A percentile compares a stretch with the other conserved stretches of the same genome.
Conservation (phyloP, 2,888 invertebrate species). For the Biston betularia region DNA sequence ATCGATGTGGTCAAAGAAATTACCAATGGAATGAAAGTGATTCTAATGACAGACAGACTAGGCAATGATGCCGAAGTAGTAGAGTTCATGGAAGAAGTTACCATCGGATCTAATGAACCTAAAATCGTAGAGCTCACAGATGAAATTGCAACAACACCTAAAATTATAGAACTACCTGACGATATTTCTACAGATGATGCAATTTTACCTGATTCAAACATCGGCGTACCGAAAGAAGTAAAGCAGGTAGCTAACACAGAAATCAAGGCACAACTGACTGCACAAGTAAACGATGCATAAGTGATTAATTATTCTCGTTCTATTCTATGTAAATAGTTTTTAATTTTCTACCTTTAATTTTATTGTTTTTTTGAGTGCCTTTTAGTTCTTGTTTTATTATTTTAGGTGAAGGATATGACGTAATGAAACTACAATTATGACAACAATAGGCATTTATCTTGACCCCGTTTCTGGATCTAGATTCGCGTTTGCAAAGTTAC, state of each 20-base stretch:
- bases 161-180: slow-evolving; percentile 27
- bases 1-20: slow-evolving; percentile 14
- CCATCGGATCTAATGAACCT: slow-evolving; percentile 3
- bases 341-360: slow-evolving; percentile 22
- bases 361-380: slow-evolving; percentile 28
- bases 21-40: slow-evolving; percentile 10
- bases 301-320: not conserved
- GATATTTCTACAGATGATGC: not conserved
- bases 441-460: slow-evolving; percentile 5
- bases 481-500: not conserved
- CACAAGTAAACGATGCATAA: slow-evolving; percentile 19
- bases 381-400: slow-evolving; percentile 17
- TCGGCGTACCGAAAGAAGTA: slow-evolving; percentile 21
- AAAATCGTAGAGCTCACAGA: slow-evolving; percentile 15
- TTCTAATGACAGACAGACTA: slow-evolving; percentile 28
- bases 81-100: slow-evolving; percentile 18
- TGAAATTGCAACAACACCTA: slow-evolving; percentile 20
- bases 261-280: slow-evolving; percentile 13
- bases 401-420: slow-evolving; percentile 18
- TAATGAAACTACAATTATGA: slow-evolving; percentile 5
- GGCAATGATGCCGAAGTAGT: slow-evolving; percentile 29
- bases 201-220: slow-evolving; percentile 5
- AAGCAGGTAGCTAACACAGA: slow-evolving; percentile 22
- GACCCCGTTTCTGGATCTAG: slow-evolving; percentile 5
- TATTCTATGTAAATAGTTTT: slow-evolving; percentile 31